Percentiles rank a stretch among this genome's conserved stretches.
Evolutionary conservation across 2,113 vertebrate genomes (phyloP).

Genomic region (Xiphophorus hellerii): DNA sequence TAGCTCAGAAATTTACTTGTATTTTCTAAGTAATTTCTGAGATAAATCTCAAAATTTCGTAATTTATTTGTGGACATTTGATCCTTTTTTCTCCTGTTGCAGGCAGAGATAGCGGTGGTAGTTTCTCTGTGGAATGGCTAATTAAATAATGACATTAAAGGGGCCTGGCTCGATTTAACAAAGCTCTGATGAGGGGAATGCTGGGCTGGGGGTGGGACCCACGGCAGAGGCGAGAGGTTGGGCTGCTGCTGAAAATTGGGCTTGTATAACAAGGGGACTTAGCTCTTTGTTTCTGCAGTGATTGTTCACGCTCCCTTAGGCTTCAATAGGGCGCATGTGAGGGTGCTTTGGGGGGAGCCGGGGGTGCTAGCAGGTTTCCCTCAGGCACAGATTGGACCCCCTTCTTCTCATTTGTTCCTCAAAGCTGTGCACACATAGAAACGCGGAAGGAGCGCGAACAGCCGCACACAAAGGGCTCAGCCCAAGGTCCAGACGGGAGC

Average conservation of each 20-base stretch:
- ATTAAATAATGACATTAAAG: slow-evolving; percentile 85
- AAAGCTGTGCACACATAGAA: slow-evolving; percentile 67
- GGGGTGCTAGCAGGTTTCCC: slow-evolving; percentile 57
- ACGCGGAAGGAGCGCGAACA: slow-evolving; percentile 43
- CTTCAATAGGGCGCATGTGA: slow-evolving; percentile 88
- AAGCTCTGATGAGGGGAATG: slow-evolving; percentile 79
- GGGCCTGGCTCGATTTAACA: slow-evolving; percentile 83
- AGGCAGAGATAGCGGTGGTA: slow-evolving; percentile 61
- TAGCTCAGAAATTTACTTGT: too few relatives aligned
- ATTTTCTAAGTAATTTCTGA: too few relatives aligned
- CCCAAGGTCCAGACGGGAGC: slow-evolving; percentile 70
- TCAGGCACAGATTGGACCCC: slow-evolving; percentile 71
- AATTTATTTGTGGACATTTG: too few relatives aligned
- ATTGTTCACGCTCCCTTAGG: slow-evolving; percentile 93
- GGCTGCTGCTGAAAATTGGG: slow-evolving; percentile 80
- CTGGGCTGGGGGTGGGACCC: slow-evolving; percentile 43
- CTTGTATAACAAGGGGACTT: slow-evolving; percentile 92
- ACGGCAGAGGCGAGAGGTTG: slow-evolving; percentile 70
- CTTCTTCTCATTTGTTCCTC: slow-evolving; percentile 62
- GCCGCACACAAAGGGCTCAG: slow-evolving; percentile 66
- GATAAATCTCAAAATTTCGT: too few relatives aligned
- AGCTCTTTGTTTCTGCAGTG: slow-evolving; percentile 89
- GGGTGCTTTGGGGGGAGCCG: slow-evolving; percentile 80
- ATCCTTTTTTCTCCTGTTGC: too few relatives aligned
- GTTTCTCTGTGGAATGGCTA: slow-evolving; percentile 82